Conservation (phyloP, 2,797 vertebrate genomes). For the Ceryle rudis region DNA sequence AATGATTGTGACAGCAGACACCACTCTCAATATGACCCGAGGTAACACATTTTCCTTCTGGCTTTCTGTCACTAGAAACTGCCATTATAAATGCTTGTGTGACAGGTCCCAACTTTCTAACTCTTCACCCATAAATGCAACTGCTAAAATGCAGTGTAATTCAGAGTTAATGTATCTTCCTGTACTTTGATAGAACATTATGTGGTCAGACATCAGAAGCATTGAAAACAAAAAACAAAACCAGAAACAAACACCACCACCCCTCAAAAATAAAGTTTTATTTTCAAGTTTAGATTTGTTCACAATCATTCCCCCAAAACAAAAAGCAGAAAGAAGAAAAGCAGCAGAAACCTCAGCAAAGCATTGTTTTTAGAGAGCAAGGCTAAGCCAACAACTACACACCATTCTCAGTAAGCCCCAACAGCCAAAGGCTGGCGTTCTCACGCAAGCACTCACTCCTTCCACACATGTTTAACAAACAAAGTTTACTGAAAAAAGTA, state of each 20-base stretch:
- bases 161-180: neutral
- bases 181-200: neutral
- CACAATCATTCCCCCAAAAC: neutral
- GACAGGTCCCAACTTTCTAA: neutral
- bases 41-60: conserved; percentile 6
- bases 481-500: neutral
- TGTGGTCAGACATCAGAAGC: neutral
- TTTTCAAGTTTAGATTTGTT: neutral
- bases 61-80: neutral
- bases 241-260: too few species aligned
- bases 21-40: neutral
- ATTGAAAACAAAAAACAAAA: neutral
- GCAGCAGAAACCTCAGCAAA: neutral
- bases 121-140: neutral
- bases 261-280: neutral
- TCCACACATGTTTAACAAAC: neutral
- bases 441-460: neutral
- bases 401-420: neutral
- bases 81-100: neutral
- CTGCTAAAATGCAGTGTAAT: neutral
- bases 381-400: neutral
- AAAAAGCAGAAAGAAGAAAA: neutral
- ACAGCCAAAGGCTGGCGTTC: accelerated
- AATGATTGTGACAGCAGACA: neutral
- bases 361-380: neutral